Evolutionary conservation across 2,888 invertebrate species (phyloP).

Genomic region (Drosophila mimica): DNA sequence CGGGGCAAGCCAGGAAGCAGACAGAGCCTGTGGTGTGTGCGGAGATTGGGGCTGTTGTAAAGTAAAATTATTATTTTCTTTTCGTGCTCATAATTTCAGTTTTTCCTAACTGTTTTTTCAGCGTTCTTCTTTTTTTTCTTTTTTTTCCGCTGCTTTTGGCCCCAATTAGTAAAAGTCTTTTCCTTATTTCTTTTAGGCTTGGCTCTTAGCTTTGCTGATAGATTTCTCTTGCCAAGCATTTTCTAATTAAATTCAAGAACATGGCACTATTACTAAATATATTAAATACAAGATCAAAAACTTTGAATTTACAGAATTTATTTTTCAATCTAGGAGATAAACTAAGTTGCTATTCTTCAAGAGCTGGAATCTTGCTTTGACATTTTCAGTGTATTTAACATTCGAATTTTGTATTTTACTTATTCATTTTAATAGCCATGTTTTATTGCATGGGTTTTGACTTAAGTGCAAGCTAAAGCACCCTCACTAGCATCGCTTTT

Average conservation of each 20-base stretch:
- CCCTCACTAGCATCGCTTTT: conserved; percentile 36
- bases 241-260: neutral
- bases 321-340: neutral
- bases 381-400: neutral
- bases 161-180: conserved; percentile 72
- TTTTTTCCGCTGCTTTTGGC: conserved; percentile 40
- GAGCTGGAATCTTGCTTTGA: neutral
- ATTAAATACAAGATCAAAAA: neutral
- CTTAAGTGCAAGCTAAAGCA: conserved; percentile 29
- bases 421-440: conserved; percentile 26
- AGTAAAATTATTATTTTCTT: conserved; percentile 78
- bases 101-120: conserved; percentile 49
- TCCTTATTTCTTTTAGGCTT: conserved; percentile 62
- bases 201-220: conserved; percentile 28
- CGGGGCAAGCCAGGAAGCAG: conserved; percentile 20
- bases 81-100: conserved; percentile 76
- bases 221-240: neutral
- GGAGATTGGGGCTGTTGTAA: conserved; percentile 41
- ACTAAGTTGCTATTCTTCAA: neutral
- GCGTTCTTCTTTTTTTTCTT: neutral
- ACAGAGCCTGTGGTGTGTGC: conserved; percentile 9
- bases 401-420: neutral
- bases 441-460: conserved; percentile 32
- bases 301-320: neutral
- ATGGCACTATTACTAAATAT: conserved; percentile 5